Base-by-base conservation (phyloP, 1,140 invertebrate species). In the Procambarus clarkii region DNA sequence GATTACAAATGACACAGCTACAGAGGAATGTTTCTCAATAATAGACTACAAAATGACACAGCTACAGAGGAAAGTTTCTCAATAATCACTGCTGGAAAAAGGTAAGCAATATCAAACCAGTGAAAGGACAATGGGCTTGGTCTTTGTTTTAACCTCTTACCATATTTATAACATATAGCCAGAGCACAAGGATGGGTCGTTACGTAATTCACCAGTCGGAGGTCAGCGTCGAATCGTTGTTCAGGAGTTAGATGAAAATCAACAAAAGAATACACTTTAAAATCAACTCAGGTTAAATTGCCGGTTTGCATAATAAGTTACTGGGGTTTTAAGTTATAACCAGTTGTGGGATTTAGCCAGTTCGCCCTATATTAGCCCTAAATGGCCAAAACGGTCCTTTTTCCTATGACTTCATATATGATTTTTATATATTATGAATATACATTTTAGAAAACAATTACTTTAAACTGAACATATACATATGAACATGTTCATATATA, bases 181-280 rank as follows among this genome's bases (percentile, higher is more conserved):
- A 21, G 45, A 74, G 45, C 83, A 85, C 69, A 74, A 64, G 8
- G 44, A 48, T 85, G 83, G 69, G 64, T n/a, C 69, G 83, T 85
- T 85, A 85, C 46, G 69, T 85, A 85, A 54, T 50, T 81, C 79
- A 54, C 24, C 79, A 58, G 54, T 81, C 79, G 54, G 18, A 45
- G 54, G 48, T 54, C 69, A 34, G 69, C 69, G 69, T 8, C 34
- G 69, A 74, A 74, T 34, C 21, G 69, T 24, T 74, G 69, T 34
- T 74, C 69, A 34, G 69, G 69, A 74, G 69, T 74, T 74, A 74
- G 69, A 74, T 74, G 69, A 74, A 74, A 74, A 74, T 74, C 69
- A 74, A 74, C 69, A 74, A 74, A 74, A 74, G 15, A 74, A 74
- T 34, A 74, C 34, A 74, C 24, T 74, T 74, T 74, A 74, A 74